Percentiles rank a stretch among this genome's conserved stretches.
Conservation (phyloP, 2,113 vertebrate species). For the Uria lomvia region DNA sequence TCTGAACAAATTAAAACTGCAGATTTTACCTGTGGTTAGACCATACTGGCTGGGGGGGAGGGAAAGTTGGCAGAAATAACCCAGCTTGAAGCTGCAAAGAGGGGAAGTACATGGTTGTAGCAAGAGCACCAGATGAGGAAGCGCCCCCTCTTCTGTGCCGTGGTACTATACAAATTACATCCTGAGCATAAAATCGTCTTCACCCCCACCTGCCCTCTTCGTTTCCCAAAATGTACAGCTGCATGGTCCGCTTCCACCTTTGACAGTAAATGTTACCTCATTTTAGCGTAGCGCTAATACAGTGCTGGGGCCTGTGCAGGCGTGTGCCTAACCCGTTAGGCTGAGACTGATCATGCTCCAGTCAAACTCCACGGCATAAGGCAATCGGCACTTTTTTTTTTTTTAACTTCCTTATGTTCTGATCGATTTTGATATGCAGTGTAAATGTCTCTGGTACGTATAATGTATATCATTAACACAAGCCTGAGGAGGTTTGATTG, state of each 20-base stretch:
- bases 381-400: neutral
- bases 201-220: neutral
- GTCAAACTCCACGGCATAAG: neutral
- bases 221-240: neutral
- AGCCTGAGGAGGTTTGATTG: slow-evolving; percentile 15
- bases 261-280: neutral
- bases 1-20: neutral
- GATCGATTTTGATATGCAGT: neutral
- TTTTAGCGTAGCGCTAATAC: neutral
- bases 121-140: neutral
- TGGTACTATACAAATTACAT: neutral
- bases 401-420: slow-evolving; percentile 19
- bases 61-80: neutral
- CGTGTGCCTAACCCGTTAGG: rapidly evolving
- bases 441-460: neutral
- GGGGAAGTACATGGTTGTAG: rapidly evolving
- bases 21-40: neutral
- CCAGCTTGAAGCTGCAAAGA: neutral
- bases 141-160: rapidly evolving
- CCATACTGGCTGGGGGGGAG: neutral
- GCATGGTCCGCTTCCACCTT: neutral
- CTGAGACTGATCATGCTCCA: neutral
- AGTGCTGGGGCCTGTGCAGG: neutral
- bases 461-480: neutral
- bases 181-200: neutral